Conservation (phyloP, 1,140 invertebrate genomes). For the Zaprionus camerounensis region DNA sequence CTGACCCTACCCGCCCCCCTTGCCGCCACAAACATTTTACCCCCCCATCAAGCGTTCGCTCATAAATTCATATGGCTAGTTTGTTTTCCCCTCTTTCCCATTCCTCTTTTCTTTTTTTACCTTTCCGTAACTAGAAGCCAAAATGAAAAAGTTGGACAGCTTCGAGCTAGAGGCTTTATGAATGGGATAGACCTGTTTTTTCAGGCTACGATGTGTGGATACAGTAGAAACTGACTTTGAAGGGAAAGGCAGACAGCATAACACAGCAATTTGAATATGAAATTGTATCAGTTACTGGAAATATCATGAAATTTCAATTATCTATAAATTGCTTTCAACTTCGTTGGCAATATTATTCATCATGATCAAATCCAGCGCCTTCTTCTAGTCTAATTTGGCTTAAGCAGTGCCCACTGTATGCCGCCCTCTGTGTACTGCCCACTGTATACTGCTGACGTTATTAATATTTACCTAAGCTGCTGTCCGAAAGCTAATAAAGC, state of each 20-base stretch:
- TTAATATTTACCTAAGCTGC: constrained; percentile 79
- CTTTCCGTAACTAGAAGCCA: constrained; percentile 24
- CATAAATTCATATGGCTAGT: constrained; percentile 82
- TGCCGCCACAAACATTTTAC: constrained; percentile 18
- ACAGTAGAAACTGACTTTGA: constrained; percentile 25
- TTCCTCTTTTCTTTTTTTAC: constrained; percentile 28
- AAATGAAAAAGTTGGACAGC: constrained; percentile 68
- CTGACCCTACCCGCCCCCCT: not conserved
- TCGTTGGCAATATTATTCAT: too few relatives aligned
- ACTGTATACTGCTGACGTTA: constrained; percentile 45
- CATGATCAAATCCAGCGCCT: too few relatives aligned
- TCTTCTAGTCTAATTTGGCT: too few relatives aligned
- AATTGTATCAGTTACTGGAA: too few relatives aligned
- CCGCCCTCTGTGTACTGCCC: not conserved
- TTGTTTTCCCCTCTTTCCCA: constrained; percentile 43
- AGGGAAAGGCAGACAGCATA: not conserved
- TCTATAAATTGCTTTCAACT: too few relatives aligned
- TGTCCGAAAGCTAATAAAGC: constrained; percentile 75
- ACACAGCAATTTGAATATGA: too few relatives aligned
- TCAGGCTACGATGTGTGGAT: not conserved
- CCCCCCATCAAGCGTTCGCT: constrained; percentile 32
- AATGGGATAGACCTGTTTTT: not conserved
- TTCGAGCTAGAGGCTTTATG: constrained; percentile 15
- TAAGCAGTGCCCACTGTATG: too few relatives aligned
- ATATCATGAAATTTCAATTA: too few relatives aligned